phyloP scores from a whole-genome alignment of 1,140 invertebrate genomes.

The Leptinotarsa undecemlineata region DNA sequence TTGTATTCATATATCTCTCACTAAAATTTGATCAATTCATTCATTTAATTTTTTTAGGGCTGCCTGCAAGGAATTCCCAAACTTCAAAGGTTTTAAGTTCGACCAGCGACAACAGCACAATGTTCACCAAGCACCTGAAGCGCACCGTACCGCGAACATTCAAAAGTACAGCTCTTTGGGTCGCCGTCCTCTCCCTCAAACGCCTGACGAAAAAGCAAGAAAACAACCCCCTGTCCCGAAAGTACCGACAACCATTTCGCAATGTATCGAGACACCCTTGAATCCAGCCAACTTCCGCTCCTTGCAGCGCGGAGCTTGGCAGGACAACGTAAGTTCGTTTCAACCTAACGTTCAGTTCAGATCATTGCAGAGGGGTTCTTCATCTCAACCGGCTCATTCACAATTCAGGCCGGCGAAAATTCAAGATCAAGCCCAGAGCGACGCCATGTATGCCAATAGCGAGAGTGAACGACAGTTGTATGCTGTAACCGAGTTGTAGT shows the following conservation, averaged over 20 bases:
- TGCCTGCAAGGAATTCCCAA: slow-evolving; percentile 58
- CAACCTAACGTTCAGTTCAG: slow-evolving; percentile 50
- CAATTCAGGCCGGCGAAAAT: slow-evolving; percentile 53
- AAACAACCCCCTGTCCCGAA: slow-evolving; percentile 52
- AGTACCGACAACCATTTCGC: slow-evolving; percentile 50
- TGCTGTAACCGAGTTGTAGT: slow-evolving; percentile 54
- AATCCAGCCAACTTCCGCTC: slow-evolving; percentile 54
- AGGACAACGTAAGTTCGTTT: slow-evolving; percentile 49
- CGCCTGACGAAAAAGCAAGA: slow-evolving; percentile 52
- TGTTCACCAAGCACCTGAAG: slow-evolving; percentile 27
- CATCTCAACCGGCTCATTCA: slow-evolving; percentile 32
- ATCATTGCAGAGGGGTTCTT: slow-evolving; percentile 48
- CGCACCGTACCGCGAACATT: slow-evolving; percentile 51
- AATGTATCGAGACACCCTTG: slow-evolving; percentile 50
- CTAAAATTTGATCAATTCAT: too few species aligned
- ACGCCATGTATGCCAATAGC: slow-evolving; percentile 50
- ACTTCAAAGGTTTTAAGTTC: slow-evolving; percentile 56
- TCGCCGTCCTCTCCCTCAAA: slow-evolving; percentile 53
- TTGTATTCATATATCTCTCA: too few species aligned
- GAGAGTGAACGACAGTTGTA: slow-evolving; percentile 54
- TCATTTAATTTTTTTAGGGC: slow-evolving; percentile 36
- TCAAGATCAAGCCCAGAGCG: slow-evolving; percentile 51
- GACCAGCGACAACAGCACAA: slow-evolving; percentile 48
- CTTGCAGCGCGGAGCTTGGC: slow-evolving; percentile 54
- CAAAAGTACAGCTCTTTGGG: slow-evolving; percentile 54